Evolutionary conservation across 2,888 invertebrate genomes (phyloP).

Genomic region (Hesperia comma): DNA sequence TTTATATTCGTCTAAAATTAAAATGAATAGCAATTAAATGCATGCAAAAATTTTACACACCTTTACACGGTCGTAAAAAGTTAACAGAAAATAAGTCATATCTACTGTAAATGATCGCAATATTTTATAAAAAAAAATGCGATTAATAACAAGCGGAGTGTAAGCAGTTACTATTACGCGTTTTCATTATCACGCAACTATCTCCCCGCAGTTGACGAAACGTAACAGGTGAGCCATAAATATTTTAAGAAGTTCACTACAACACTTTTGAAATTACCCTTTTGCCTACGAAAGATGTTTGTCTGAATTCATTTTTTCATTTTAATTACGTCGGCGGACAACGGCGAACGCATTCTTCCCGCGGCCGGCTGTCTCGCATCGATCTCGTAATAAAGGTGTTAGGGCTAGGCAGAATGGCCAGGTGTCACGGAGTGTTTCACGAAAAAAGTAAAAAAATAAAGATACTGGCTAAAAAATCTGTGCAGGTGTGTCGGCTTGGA

Average conservation of each 20-base stretch:
- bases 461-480: conserved; percentile 77
- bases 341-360: conserved; percentile 50
- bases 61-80: conserved; percentile 7
- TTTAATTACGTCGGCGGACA: conserved; percentile 56
- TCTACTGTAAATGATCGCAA: conserved; percentile 15
- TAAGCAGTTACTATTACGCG: conserved; percentile 18
- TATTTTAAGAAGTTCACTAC: conserved; percentile 46
- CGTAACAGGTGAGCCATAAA: conserved; percentile 45
- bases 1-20: neutral
- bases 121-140: conserved; percentile 19
- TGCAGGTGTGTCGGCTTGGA: conserved; percentile 66
- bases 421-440: conserved; percentile 69
- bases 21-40: neutral
- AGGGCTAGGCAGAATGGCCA: conserved; percentile 67
- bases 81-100: conserved; percentile 5
- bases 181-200: conserved; percentile 34
- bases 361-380: conserved; percentile 57
- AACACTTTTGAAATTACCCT: conserved; percentile 52
- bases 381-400: conserved; percentile 56
- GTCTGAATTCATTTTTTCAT: conserved; percentile 48
- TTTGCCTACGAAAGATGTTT: conserved; percentile 55
- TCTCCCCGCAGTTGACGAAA: conserved; percentile 34
- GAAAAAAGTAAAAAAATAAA: conserved; percentile 66
- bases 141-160: conserved; percentile 18
- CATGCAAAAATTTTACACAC: neutral